Evolutionary conservation across 2,888 invertebrate genomes (phyloP).

Genomic region (Fragum fragum): DNA sequence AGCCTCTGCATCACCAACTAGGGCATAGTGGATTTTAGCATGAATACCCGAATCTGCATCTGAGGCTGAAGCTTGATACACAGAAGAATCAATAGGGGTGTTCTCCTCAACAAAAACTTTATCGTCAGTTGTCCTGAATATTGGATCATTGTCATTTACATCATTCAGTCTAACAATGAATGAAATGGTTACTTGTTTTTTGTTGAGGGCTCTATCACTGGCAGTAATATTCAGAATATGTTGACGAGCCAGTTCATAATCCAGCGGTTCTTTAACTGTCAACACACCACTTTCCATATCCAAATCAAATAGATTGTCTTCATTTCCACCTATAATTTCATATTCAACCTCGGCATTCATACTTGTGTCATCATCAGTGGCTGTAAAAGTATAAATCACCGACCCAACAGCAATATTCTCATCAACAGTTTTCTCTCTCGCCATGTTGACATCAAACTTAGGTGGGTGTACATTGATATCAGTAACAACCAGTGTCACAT

Average conservation of each 20-base stretch:
- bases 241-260: slow-evolving; percentile 95
- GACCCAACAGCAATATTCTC: slow-evolving; percentile 96
- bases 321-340: slow-evolving; percentile 89
- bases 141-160: slow-evolving; percentile 95
- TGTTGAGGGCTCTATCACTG: slow-evolving; percentile 94
- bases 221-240: slow-evolving; percentile 96
- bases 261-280: slow-evolving; percentile 92
- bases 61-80: slow-evolving; percentile 90
- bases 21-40: slow-evolving; percentile 94
- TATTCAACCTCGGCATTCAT: slow-evolving; percentile 96
- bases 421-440: slow-evolving; percentile 95
- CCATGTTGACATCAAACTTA: slow-evolving; percentile 91
- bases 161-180: slow-evolving; percentile 95
- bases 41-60: slow-evolving; percentile 96
- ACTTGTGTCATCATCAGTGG: slow-evolving; percentile 94
- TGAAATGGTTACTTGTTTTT: slow-evolving; percentile 92
- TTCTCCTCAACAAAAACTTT: slow-evolving; percentile 95
- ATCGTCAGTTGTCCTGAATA: slow-evolving; percentile 93
- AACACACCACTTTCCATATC: slow-evolving; percentile 93
- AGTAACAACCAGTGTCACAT: slow-evolving; percentile 89
- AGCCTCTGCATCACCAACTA: slow-evolving; percentile 89
- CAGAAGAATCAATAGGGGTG: slow-evolving; percentile 91
- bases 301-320: slow-evolving; percentile 93
- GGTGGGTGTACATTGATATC: slow-evolving; percentile 94
- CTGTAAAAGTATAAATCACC: slow-evolving; percentile 93